Evolutionary conservation across 2,888 invertebrate genomes (phyloP).

Genomic region (Pollenia angustigena): DNA sequence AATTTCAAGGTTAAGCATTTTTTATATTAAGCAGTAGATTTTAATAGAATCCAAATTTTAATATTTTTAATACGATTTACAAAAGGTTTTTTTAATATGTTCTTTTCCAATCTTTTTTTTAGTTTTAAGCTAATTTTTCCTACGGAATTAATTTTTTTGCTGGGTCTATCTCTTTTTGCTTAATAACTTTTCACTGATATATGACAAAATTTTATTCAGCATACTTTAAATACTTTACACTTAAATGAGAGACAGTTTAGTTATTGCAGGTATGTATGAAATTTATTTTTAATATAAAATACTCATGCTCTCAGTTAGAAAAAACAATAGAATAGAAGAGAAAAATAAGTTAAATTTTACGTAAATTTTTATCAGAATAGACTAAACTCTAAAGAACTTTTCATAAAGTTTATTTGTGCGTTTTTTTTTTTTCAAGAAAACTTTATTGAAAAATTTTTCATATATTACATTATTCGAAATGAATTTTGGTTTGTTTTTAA

Average conservation of each 20-base stretch:
- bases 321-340: too few relatives aligned
- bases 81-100: too few relatives aligned
- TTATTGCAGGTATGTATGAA: neutral
- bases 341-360: constrained; percentile 13
- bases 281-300: constrained; percentile 16
- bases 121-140: neutral
- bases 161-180: neutral
- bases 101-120: neutral
- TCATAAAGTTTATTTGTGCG: constrained; percentile 12
- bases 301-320: neutral
- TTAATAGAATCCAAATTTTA: too few relatives aligned
- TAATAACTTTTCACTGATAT: constrained; percentile 10
- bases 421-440: neutral
- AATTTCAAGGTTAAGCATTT: too few relatives aligned
- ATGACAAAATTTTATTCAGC: constrained; percentile 26
- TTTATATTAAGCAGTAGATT: neutral
- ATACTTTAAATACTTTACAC: constrained; percentile 37
- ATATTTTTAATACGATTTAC: too few relatives aligned
- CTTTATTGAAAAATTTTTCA: constrained; percentile 1
- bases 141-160: neutral
- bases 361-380: constrained; percentile 38
- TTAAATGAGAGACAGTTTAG: neutral
- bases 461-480: neutral
- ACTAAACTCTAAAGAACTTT: constrained; percentile 24
- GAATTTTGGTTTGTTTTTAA: neutral